phyloP scores from a whole-genome alignment of 1,140 invertebrate species.

The Drosophila teissieri region DNA sequence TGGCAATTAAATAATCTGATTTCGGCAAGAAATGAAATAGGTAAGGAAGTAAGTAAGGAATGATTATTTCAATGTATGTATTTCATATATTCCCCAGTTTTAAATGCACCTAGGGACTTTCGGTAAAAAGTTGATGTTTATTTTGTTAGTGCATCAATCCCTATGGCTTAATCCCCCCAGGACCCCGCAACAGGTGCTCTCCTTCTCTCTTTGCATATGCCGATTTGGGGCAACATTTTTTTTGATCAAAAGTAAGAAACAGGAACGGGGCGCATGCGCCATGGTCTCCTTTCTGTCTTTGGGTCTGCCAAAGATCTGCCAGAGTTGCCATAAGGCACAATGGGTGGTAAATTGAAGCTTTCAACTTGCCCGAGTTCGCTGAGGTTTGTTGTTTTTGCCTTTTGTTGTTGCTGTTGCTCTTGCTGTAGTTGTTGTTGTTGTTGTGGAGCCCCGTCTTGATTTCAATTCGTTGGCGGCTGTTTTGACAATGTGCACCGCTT shows the following conservation, averaged over 20 bases:
- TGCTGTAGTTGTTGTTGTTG: background rate
- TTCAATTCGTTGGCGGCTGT: slow-evolving; percentile 74
- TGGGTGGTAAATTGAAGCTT: slow-evolving; percentile 81
- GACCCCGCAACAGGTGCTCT: slow-evolving; percentile 36
- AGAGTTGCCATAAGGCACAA: slow-evolving; percentile 70
- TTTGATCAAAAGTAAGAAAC: slow-evolving; percentile 14
- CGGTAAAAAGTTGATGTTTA: no score
- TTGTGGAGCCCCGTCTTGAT: slow-evolving; percentile 39
- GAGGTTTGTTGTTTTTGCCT: slow-evolving; percentile 1
- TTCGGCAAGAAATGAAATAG: no score
- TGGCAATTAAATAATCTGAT: no score
- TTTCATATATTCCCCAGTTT: no score
- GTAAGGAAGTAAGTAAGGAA: no score
- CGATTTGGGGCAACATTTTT: background rate
- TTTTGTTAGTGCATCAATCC: slow-evolving; percentile 1
- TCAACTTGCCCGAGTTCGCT: slow-evolving; percentile 54
- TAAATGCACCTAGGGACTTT: no score
- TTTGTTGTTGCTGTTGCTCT: slow-evolving; percentile 1
- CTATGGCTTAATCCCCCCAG: slow-evolving; percentile 5
- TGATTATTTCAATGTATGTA: no score
- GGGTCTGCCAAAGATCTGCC: slow-evolving; percentile 20
- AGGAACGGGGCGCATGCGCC: slow-evolving; percentile 39
- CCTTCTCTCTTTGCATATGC: slow-evolving; percentile 32
- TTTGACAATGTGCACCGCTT: slow-evolving; percentile 76
- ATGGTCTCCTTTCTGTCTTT: slow-evolving; percentile 16